A percentile compares a stretch with the other conserved stretches of the same genome.
Evolutionary conservation across 2,888 invertebrate species (phyloP).

Genomic region (Andrena flavipes): DNA sequence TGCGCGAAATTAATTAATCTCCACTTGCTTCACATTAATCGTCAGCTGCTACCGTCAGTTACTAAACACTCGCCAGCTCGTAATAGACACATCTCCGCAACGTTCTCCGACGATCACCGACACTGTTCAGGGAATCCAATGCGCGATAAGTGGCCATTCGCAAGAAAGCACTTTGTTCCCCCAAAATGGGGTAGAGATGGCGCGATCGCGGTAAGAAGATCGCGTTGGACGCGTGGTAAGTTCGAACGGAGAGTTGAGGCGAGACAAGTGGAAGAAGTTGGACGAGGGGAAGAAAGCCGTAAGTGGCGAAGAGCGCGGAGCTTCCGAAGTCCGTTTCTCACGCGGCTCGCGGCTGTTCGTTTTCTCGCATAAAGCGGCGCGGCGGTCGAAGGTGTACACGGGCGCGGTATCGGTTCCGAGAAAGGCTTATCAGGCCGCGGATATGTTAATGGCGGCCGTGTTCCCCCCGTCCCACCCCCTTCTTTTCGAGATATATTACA

Average conservation of each 20-base stretch:
- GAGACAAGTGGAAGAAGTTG: conserved; percentile 9
- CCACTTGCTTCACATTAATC: background rate
- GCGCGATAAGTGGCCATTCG: no score
- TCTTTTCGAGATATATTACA: conserved; percentile 81
- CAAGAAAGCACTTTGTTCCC: no score
- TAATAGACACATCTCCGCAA: no score
- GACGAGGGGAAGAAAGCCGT: conserved; percentile 27
- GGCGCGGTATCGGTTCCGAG: conserved; percentile 83
- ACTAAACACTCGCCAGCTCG: no score
- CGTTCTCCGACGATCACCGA: no score
- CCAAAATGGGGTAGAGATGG: no score
- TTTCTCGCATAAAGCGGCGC: conserved; percentile 74
- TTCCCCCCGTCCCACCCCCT: conserved; percentile 65
- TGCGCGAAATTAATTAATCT: background rate
- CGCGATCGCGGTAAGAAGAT: no score
- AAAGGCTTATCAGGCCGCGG: conserved; percentile 84
- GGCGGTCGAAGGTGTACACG: conserved; percentile 67
- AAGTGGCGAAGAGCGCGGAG: conserved; percentile 42
- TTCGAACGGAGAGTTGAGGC: no score
- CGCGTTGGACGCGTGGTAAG: no score
- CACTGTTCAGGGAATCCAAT: no score
- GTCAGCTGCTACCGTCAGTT: background rate
- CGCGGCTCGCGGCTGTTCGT: conserved; percentile 58
- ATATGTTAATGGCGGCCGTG: conserved; percentile 85
- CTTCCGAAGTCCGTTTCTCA: conserved; percentile 64